phyloP scores from a whole-genome alignment of 2,888 invertebrate genomes.

The Poecilus cupreus region DNA sequence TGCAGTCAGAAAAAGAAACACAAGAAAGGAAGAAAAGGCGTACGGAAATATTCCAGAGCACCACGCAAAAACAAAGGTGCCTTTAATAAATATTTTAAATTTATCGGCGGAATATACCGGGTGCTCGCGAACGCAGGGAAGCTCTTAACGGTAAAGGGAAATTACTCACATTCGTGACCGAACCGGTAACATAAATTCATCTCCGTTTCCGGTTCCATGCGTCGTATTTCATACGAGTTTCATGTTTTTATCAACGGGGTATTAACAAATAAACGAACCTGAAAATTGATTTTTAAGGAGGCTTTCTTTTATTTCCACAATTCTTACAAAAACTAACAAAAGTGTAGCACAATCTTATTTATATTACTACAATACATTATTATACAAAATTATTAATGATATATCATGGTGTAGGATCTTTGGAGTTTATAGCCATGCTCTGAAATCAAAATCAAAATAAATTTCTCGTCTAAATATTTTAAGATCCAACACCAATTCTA shows the following conservation, averaged over 20 bases:
- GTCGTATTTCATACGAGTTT: constrained; percentile 17
- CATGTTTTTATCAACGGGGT: constrained; percentile 1
- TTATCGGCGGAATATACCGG: constrained; percentile 27
- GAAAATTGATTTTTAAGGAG: not conserved
- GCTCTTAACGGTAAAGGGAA: constrained; percentile 52
- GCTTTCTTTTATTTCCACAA: not conserved
- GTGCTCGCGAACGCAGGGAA: constrained; percentile 8
- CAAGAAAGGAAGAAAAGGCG: not conserved
- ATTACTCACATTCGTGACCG: constrained; percentile 51
- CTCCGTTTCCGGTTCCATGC: constrained; percentile 19
- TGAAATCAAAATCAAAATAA: constrained; percentile 53
- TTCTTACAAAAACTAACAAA: constrained; percentile 39
- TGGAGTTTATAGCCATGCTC: constrained; percentile 44
- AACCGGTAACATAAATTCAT: constrained; percentile 55
- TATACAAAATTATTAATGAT: constrained; percentile 4
- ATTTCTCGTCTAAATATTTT: not conserved
- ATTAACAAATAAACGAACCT: constrained; percentile 23
- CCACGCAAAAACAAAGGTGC: constrained; percentile 46
- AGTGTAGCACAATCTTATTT: constrained; percentile 2
- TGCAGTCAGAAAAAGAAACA: constrained; percentile 26
- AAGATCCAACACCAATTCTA: constrained; percentile 40
- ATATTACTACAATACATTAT: constrained; percentile 22
- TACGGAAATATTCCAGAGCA: not conserved
- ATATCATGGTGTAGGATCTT: constrained; percentile 46
- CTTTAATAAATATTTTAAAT: constrained; percentile 56